These are phyloP conservation scores for Drosophila pruinosa DNA, from an alignment of 1,140 invertebrate genomes.

Conservation along the genomic window DNA sequence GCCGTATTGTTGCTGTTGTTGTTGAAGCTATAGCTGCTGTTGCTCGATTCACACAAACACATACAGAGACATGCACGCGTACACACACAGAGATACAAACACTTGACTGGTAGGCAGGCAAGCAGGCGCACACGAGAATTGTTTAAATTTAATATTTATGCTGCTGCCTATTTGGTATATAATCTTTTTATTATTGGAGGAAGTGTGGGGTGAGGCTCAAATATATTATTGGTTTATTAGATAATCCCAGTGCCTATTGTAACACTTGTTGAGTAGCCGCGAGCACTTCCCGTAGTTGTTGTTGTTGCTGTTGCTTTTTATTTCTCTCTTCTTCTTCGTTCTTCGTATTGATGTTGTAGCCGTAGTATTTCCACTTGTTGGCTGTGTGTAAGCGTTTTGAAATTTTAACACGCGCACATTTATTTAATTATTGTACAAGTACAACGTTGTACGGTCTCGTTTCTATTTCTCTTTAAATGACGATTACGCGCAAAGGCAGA, in stretches of 20 bases:
- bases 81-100: constrained; percentile 38
- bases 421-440: constrained; percentile 44
- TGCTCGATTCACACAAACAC: constrained; percentile 63
- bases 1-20: constrained; percentile 62
- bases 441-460: constrained; percentile 15
- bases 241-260: constrained; percentile 63
- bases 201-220: constrained; percentile 16
- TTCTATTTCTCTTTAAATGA: constrained; percentile 18
- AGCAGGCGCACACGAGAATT: constrained; percentile 47
- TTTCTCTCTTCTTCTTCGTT: too few relatives aligned
- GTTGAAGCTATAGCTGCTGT: constrained; percentile 48
- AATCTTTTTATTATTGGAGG: constrained; percentile 51
- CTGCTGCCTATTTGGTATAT: constrained; percentile 43
- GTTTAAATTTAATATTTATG: constrained; percentile 72
- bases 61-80: constrained; percentile 29
- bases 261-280: constrained; percentile 67
- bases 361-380: constrained; percentile 61
- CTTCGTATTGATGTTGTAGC: neutral
- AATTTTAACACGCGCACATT: constrained; percentile 52
- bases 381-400: constrained; percentile 13
- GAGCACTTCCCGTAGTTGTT: constrained; percentile 67
- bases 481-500: constrained; percentile 26
- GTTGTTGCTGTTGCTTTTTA: too few relatives aligned
- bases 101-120: constrained; percentile 41
- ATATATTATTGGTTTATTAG: constrained; percentile 70